Percentiles rank a stretch among this genome's conserved stretches.
phyloP scores from a whole-genome alignment of 2,888 invertebrate genomes.

The Athalia rosae region DNA sequence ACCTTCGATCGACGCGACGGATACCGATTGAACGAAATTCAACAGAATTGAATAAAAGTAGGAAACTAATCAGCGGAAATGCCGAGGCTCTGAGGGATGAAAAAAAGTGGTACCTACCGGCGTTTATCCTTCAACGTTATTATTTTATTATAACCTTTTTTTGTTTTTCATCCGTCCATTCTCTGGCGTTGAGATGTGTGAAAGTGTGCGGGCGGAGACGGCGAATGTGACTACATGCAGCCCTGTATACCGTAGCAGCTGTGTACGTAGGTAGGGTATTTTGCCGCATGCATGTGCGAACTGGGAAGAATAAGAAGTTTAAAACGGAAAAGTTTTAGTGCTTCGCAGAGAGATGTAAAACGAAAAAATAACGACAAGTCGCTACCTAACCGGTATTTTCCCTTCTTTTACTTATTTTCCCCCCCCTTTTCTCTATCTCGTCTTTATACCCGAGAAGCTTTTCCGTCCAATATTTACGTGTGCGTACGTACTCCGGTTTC shows the following conservation, averaged over 20 bases:
- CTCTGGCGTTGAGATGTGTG: neutral
- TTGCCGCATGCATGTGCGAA: no score
- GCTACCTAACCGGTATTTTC: constrained; percentile 10
- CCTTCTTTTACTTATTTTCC: constrained; percentile 1
- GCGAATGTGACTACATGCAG: no score
- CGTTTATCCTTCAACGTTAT: constrained; percentile 17
- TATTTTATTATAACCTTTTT: neutral
- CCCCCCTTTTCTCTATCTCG: constrained; percentile 17
- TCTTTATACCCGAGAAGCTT: neutral
- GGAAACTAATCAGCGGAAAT: neutral
- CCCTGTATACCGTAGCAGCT: no score
- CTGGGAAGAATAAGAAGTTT: constrained; percentile 25
- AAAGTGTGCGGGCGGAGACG: neutral
- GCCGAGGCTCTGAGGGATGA: no score
- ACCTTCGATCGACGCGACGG: neutral
- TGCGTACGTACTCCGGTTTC: no score
- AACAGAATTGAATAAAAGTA: constrained; percentile 8
- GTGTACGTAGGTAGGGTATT: no score
- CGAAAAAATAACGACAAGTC: constrained; percentile 39
- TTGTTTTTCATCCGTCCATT: neutral
- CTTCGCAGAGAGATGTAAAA: constrained; percentile 29
- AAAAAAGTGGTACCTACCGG: neutral
- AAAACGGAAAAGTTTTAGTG: constrained; percentile 44
- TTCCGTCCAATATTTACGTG: no score
- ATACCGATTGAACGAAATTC: no score